Conservation (phyloP, 2,797 vertebrate species). For the Numenius phaeopus region DNA sequence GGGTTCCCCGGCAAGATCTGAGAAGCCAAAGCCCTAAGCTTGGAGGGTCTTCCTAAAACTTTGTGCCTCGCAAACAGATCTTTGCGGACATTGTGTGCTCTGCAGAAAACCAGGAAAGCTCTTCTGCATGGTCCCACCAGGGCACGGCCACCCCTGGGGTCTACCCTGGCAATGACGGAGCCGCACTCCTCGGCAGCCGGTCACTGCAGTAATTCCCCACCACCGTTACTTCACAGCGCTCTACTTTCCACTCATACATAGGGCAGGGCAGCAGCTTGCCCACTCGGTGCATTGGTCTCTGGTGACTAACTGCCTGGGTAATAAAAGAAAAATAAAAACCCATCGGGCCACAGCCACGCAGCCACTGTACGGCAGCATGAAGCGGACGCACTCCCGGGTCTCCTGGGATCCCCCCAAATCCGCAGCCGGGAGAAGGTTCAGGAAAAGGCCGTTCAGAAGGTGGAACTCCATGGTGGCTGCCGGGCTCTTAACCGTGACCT, state of each 20-base stretch:
- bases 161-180: background rate
- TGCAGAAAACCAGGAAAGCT: background rate
- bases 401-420: background rate
- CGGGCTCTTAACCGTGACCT: background rate
- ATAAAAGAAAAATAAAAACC: background rate
- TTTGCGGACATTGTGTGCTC: background rate
- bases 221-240: accelerated
- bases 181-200: background rate
- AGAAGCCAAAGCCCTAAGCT: background rate
- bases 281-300: background rate
- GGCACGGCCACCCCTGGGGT: background rate
- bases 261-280: background rate
- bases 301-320: background rate
- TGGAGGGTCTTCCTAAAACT: background rate
- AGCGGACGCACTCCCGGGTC: background rate
- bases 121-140: accelerated
- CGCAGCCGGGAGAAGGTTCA: background rate
- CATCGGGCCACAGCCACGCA: background rate
- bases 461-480: background rate
- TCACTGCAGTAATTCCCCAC: background rate
- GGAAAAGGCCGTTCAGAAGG: background rate
- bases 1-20: background rate
- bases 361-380: background rate
- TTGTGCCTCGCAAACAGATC: background rate
- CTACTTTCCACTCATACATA: accelerated